Base-by-base conservation (phyloP, 2,888 invertebrate species). In the Pyrochroa serraticornis region DNA sequence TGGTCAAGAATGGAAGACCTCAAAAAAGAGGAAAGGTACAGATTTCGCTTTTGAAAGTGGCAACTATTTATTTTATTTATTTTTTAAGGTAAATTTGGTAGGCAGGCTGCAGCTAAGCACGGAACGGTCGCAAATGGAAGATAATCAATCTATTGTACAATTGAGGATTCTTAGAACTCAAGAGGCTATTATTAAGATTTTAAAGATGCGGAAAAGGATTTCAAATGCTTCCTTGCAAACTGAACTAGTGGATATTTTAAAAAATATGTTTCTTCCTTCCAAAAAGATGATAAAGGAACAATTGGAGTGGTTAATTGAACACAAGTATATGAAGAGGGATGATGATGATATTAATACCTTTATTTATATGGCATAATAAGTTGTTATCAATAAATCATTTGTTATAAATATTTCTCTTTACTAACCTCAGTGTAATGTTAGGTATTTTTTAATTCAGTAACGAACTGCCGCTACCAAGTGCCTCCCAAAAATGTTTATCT, bases 251-350 rank as follows among this genome's bases (percentile, higher is more conserved):
- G 98, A 99, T 81, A 97, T 99, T 76, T 82, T 99, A 71, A 97
- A 97, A 82, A 97, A 97, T 77, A 97, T 99, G 97, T 99, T 99
- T 85, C 83, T 98, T 75, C 99, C 99, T 22, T 95, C 96, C 63
- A 97, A 97, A 81, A 97, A 98, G 81, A 94, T 99, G 92, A 98
- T 99, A 71, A 99, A 99, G 81, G 98, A 99, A 81, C 98, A 99
- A 81, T 86, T 99, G 48, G 99, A 99, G 80, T 99, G 98, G 98
- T 87, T 99, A 39, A 98, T 99, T 65, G 98, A 99, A 81, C 95
- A 99, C 80, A 96, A 96, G 79, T 98, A 97, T 79, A 97, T 98
- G 91, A 85, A 88, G 60, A 86, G 98, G 68, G 97, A 97, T 77
- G 97, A 97, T 73, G 93, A 96, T 70, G 96, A 98, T 79, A 97